These are phyloP conservation scores for Tenthredo distinguenda DNA, from an alignment of 2,888 invertebrate genomes.

Conservation along the genomic window DNA sequence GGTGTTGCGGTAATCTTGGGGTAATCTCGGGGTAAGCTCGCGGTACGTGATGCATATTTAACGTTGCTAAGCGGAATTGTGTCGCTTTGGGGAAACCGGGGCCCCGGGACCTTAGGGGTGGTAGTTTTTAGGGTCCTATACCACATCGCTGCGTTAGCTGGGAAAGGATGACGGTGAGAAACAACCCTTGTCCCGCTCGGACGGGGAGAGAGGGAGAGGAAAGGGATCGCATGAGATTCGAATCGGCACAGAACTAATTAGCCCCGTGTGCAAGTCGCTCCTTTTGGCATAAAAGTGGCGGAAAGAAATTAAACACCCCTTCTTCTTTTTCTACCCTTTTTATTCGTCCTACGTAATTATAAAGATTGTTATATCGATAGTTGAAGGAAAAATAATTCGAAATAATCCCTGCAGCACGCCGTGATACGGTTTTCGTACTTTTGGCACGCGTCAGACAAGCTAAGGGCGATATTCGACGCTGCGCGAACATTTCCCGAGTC, in stretches of 20 bases:
- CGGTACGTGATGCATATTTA: conserved; percentile 51
- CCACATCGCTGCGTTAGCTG: conserved; percentile 1
- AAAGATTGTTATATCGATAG: background rate
- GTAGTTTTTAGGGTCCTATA: conserved; percentile 39
- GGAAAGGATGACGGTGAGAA: conserved; percentile 11
- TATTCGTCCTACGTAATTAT: background rate
- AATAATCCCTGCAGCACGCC: conserved; percentile 22
- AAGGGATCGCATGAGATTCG: conserved; percentile 42
- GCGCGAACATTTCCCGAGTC: conserved; percentile 50
- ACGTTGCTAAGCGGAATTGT: conserved; percentile 36
- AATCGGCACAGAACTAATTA: conserved; percentile 42
- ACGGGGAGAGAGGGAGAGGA: background rate
- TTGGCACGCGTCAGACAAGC: conserved; percentile 39
- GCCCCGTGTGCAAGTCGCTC: background rate
- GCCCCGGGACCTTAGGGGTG: background rate
- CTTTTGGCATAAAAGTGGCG: background rate
- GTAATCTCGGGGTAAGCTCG: conserved; percentile 48
- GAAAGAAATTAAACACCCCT: background rate
- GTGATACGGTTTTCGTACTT: conserved; percentile 6
- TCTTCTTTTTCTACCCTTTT: background rate
- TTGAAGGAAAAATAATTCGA: background rate
- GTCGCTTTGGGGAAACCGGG: background rate
- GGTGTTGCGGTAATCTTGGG: conserved; percentile 40
- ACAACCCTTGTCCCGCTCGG: conserved; percentile 8
- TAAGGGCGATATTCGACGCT: conserved; percentile 62